Conservation (phyloP, 2,113 vertebrate species). For the Emydura subglobosa region DNA sequence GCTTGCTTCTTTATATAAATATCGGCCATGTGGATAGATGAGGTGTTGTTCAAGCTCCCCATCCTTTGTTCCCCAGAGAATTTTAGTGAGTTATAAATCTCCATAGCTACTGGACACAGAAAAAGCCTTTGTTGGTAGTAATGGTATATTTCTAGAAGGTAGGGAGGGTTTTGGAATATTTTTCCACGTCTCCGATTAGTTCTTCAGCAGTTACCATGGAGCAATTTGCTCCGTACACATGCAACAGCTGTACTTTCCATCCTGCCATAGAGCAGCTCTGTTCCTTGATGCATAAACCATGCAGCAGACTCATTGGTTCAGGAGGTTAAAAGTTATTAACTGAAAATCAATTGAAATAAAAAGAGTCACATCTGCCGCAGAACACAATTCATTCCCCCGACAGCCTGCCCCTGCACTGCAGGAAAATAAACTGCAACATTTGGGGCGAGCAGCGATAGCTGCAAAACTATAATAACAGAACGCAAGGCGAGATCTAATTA, state of each 20-base stretch:
- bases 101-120: neutral
- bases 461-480: neutral
- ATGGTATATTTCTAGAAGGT: neutral
- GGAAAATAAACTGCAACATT: neutral
- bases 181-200: neutral
- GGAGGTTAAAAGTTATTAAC: constrained; percentile 63
- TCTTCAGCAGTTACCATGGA: neutral
- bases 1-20: neutral
- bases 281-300: neutral
- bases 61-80: neutral
- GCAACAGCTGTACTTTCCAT: constrained; percentile 1
- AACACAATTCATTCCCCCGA: neutral
- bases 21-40: accelerated
- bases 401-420: neutral
- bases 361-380: neutral
- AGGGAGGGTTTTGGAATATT: neutral
- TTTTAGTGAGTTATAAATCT: neutral
- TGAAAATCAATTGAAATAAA: constrained; percentile 46
- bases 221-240: neutral
- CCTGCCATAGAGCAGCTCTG: neutral
- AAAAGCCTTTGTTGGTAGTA: neutral
- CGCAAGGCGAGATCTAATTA: constrained; percentile 46
- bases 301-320: neutral
- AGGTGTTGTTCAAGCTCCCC: neutral
- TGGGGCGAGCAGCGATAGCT: constrained; percentile 41